Evolutionary conservation across 2,888 invertebrate species (phyloP).

Genomic region (Cheilosia impressa): DNA sequence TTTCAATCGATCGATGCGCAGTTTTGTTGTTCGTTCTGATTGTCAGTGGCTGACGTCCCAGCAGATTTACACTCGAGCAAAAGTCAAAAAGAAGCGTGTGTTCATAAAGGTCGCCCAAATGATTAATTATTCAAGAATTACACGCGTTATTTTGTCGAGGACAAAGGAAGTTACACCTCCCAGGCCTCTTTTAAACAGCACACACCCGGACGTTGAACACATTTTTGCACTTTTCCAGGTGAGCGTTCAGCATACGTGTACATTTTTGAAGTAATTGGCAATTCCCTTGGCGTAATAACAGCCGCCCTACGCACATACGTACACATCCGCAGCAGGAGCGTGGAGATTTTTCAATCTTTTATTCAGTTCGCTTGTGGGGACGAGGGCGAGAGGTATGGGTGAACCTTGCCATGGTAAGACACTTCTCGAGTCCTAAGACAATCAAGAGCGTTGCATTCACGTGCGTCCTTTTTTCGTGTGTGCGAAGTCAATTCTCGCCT

Average conservation of each 20-base stretch:
- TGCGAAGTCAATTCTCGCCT: too few relatives aligned
- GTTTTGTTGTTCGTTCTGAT: neutral
- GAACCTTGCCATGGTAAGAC: slow-evolving; percentile 10
- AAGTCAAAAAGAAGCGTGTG: neutral
- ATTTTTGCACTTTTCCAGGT: slow-evolving; percentile 64
- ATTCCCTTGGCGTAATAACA: slow-evolving; percentile 47
- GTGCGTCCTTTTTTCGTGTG: too few relatives aligned
- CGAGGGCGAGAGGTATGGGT: neutral
- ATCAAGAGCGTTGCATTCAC: too few relatives aligned
- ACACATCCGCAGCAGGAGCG: neutral
- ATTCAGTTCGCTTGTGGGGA: slow-evolving; percentile 5
- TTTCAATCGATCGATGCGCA: neutral
- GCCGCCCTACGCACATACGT: neutral
- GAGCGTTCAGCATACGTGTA: slow-evolving; percentile 12
- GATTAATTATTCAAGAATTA: slow-evolving; percentile 59
- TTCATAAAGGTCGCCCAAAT: slow-evolving; percentile 4
- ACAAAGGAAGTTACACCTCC: slow-evolving; percentile 13
- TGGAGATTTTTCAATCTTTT: slow-evolving; percentile 19
- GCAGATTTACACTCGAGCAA: neutral
- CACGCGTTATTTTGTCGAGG: slow-evolving; percentile 32
- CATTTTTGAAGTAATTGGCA: slow-evolving; percentile 37
- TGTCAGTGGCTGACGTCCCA: neutral
- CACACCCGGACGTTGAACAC: slow-evolving; percentile 28
- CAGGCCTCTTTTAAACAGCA: neutral
- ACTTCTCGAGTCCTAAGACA: neutral